Evolutionary conservation across 2,888 invertebrate species (phyloP), one percentile per base, ranked within the genome.

Genomic region (Oscheius sp.): DNA sequence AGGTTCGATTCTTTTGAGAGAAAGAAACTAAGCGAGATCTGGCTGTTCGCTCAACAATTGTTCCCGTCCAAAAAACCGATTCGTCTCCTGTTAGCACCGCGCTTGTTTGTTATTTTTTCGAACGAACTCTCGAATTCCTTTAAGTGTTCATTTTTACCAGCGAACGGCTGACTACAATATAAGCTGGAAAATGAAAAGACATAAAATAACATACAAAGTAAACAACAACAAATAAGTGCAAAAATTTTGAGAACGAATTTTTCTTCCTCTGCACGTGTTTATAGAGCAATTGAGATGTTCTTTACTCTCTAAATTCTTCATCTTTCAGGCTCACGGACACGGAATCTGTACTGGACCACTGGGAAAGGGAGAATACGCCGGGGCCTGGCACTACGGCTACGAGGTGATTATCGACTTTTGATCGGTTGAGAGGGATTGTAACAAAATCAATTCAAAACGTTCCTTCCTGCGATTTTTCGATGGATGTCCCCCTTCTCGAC

Each of bases 301-400:
- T 50, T 12, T 38, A 28, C 45, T 51, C 2, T 30, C 2, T 9
- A 26, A 14, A 28, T 30, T 54, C 14, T 54, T 54, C 30, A 54
- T 20, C 17, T 38, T 24, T 73, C 86, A 97, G 89, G 98, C 98
- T 81, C 96, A 98, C 89, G 97, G 97, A 41, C 94, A 96, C 88
- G 98, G 97, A 71, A 95, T 98, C 82, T 98, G 89, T 73, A 86
- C 86, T n/a, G 86, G 86, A 26, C 85, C 85, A n/a, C 78, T 82
- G 54, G 74, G 95, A 82, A 95, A 95, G 89, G 98, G 98, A 63
- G 97, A 98, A 86, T 99, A 96, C 89, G 93, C 95, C 77, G 98
- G 98, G 80, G 94, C 95, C 86, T 98, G 97, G 97, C 94, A 95
- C 89, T 95, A 92, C 88, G 98, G 98, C 83, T 99, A 98, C 90